Conservation (phyloP, 2,797 vertebrate genomes). For the Danionella dracula region DNA sequence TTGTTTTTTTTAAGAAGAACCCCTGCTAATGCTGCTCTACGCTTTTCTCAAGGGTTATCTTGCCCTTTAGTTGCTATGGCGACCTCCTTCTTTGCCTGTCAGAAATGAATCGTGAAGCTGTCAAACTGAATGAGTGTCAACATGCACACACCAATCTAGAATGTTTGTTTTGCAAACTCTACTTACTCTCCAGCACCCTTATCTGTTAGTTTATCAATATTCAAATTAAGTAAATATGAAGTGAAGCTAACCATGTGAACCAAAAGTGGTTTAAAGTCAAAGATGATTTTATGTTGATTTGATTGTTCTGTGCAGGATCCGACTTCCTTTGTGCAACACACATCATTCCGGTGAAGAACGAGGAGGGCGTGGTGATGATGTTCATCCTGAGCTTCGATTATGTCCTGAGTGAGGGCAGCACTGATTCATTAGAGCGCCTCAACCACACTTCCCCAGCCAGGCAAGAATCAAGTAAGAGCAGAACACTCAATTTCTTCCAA, state of each 20-base stretch:
- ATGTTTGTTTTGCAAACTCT: neutral
- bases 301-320: slow-evolving; percentile 71
- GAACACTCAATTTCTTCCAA: no score
- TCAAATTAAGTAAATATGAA: neutral
- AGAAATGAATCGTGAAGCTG: slow-evolving; percentile 12
- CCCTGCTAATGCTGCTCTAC: neutral
- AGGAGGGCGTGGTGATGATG: slow-evolving; percentile 98
- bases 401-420: slow-evolving; percentile 79
- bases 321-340: slow-evolving; percentile 95
- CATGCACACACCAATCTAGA: neutral
- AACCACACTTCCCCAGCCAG: slow-evolving; percentile 84
- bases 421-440: slow-evolving; percentile 79
- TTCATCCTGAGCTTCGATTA: slow-evolving; percentile 98
- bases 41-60: slow-evolving; percentile 26
- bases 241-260: neutral
- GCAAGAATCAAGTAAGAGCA: slow-evolving; percentile 85
- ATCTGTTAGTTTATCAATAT: neutral
- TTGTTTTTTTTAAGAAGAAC: neutral
- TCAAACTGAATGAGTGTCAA: slow-evolving; percentile 28
- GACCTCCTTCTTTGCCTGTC: slow-evolving; percentile 27
- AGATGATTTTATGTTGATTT: no score
- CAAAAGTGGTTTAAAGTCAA: neutral
- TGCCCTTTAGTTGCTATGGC: slow-evolving; percentile 46
- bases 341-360: slow-evolving; percentile 97
- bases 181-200: neutral